Conservation (phyloP, 1,140 invertebrate species). For the Proales similis region DNA sequence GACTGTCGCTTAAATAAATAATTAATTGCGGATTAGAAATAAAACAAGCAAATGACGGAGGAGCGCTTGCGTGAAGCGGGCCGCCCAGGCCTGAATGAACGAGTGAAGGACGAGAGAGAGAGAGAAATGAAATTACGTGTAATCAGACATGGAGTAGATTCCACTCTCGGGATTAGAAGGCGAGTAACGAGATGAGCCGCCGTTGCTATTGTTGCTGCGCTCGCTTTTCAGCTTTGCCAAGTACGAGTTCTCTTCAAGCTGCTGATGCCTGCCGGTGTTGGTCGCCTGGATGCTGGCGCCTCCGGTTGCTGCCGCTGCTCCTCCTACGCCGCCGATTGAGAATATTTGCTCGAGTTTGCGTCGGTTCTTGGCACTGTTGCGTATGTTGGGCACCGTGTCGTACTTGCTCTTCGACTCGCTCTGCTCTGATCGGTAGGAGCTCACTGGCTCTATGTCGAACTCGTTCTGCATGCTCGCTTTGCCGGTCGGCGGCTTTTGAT, state of each 20-base stretch:
- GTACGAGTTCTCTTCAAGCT: slow-evolving; percentile 10
- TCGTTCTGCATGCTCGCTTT: slow-evolving; percentile 17
- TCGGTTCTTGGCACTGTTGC: slow-evolving; percentile 22
- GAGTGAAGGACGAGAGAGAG: too few species aligned
- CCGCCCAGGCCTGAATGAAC: too few species aligned
- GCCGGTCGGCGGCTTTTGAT: neutral
- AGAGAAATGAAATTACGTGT: too few species aligned
- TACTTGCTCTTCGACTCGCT: slow-evolving; percentile 3
- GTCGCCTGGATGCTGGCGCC: slow-evolving; percentile 1
- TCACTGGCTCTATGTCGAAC: neutral
- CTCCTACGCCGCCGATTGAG: neutral
- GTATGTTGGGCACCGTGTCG: slow-evolving; percentile 25
- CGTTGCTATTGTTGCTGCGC: slow-evolving; percentile 7
- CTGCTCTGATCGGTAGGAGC: neutral
- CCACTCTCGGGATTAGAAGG: slow-evolving; percentile 35
- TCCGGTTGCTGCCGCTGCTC: slow-evolving; percentile 6
- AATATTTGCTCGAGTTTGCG: slow-evolving; percentile 28
- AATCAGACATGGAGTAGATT: slow-evolving; percentile 35
- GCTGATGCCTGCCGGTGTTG: too few species aligned
- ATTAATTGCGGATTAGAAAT: too few species aligned
- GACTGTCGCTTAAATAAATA: neutral
- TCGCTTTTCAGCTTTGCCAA: slow-evolving; percentile 21
- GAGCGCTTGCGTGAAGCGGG: too few species aligned
- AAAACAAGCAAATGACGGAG: too few species aligned
- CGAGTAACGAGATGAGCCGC: slow-evolving; percentile 26